Conservation (phyloP, 1,140 invertebrate species). For the Drosophila triauraria region DNA sequence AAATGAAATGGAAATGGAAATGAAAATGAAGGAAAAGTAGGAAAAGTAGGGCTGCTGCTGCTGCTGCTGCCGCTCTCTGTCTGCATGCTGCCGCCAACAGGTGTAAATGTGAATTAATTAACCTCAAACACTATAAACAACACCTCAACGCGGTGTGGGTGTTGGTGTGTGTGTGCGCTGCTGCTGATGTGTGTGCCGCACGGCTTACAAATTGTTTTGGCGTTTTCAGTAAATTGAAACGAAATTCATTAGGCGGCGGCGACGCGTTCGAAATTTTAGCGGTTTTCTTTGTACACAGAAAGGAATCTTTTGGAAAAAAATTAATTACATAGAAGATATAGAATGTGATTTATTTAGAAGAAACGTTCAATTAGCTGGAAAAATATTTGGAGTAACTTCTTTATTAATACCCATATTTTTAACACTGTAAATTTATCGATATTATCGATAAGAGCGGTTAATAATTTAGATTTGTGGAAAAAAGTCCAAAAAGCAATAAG, state of each 20-base stretch:
- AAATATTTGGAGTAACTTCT: too few species aligned
- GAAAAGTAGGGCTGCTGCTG: constrained; percentile 23
- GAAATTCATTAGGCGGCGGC: constrained; percentile 69
- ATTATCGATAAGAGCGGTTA: too few species aligned
- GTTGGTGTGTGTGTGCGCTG: constrained; percentile 12
- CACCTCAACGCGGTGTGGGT: constrained; percentile 44
- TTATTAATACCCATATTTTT: too few species aligned
- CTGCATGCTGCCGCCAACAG: constrained; percentile 71
- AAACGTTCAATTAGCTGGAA: too few species aligned
- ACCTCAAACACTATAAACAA: constrained; percentile 84
- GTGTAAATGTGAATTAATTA: constrained; percentile 85
- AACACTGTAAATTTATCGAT: too few species aligned
- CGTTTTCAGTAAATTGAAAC: constrained; percentile 74
- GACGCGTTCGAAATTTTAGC: constrained; percentile 10
- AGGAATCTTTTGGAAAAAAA: not conserved
- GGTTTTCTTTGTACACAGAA: constrained; percentile 48
- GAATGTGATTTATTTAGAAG: too few species aligned
- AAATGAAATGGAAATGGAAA: constrained; percentile 32
- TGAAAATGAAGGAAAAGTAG: constrained; percentile 57
- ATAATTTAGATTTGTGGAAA: too few species aligned
- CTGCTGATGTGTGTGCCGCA: constrained; percentile 31
- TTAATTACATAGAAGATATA: not conserved
- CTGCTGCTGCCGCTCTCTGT: constrained; percentile 19
- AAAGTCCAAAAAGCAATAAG: too few species aligned
- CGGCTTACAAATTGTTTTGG: constrained; percentile 71